These are phyloP conservation scores for Reinhardtius hippoglossoides DNA, from an alignment of 2,113 vertebrate genomes.

Conservation along the genomic window DNA sequence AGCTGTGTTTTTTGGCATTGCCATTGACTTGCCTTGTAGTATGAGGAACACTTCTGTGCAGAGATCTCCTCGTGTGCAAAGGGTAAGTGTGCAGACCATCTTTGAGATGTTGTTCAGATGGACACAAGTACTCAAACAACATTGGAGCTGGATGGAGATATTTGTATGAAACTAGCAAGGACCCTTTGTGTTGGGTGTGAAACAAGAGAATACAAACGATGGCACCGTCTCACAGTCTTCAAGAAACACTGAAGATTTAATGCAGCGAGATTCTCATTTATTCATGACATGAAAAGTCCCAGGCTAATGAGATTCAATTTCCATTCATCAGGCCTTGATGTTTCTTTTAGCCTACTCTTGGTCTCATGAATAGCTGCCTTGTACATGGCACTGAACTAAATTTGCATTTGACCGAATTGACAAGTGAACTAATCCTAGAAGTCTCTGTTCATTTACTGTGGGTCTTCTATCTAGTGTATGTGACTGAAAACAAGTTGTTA, in stretches of 20 bases:
- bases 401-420: constrained; percentile 41
- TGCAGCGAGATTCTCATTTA: constrained; percentile 45
- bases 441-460: neutral
- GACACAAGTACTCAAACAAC: neutral
- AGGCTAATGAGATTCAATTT: constrained; percentile 54
- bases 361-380: constrained; percentile 42
- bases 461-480: neutral
- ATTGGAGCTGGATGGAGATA: neutral
- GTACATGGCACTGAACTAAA: constrained; percentile 14
- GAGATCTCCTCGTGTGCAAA: neutral
- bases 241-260: constrained; percentile 41
- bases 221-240: neutral
- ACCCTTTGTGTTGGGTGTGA: neutral
- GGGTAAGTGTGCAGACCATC: neutral
- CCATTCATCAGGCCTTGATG: constrained; percentile 37
- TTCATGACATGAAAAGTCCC: constrained; percentile 53
- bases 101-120: neutral
- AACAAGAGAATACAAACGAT: constrained; percentile 13
- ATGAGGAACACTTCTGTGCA: too few relatives aligned
- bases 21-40: too few relatives aligned
- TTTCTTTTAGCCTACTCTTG: constrained; percentile 21
- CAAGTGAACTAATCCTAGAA: constrained; percentile 12
- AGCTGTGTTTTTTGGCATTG: too few relatives aligned
- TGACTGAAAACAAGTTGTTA: neutral
- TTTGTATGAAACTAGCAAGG: neutral